phyloP scores from a whole-genome alignment of 1,140 invertebrate species.

The Leucophenga varia region DNA sequence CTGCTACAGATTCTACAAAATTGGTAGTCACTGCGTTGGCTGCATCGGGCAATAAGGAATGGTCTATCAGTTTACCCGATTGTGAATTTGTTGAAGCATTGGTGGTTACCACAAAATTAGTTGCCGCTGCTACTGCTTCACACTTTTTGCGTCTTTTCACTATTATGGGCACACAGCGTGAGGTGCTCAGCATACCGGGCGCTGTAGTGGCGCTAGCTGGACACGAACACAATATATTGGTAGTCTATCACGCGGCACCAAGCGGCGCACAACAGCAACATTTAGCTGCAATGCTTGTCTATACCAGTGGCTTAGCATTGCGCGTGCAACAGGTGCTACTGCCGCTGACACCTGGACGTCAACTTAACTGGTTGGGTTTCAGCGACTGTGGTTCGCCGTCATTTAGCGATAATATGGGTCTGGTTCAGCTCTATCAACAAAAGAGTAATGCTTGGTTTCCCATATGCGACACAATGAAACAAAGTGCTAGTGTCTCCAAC shows the following conservation, averaged over 20 bases:
- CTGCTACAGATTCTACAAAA: conserved; percentile 71
- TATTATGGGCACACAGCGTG: conserved; percentile 81
- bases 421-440: conserved; percentile 66
- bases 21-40: conserved; percentile 73
- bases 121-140: conserved; percentile 75
- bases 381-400: conserved; percentile 76
- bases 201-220: conserved; percentile 65
- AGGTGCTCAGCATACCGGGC: conserved; percentile 72
- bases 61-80: conserved; percentile 74
- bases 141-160: conserved; percentile 81
- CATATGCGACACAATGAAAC: conserved; percentile 69
- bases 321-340: conserved; percentile 54
- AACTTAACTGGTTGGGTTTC: conserved; percentile 80
- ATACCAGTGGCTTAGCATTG: conserved; percentile 37
- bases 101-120: conserved; percentile 69
- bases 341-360: conserved; percentile 70
- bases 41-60: conserved; percentile 84
- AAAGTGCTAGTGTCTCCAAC: conserved; percentile 71
- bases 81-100: conserved; percentile 76
- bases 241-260: conserved; percentile 72
- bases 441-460: conserved; percentile 75
- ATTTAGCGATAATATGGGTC: conserved; percentile 68
- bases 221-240: conserved; percentile 68
- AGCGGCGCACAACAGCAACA: conserved; percentile 59
- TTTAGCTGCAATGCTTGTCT: conserved; percentile 62